These are phyloP conservation scores for Malacosoma neustria DNA, from an alignment of 2,888 invertebrate genomes.

Conservation along the genomic window DNA sequence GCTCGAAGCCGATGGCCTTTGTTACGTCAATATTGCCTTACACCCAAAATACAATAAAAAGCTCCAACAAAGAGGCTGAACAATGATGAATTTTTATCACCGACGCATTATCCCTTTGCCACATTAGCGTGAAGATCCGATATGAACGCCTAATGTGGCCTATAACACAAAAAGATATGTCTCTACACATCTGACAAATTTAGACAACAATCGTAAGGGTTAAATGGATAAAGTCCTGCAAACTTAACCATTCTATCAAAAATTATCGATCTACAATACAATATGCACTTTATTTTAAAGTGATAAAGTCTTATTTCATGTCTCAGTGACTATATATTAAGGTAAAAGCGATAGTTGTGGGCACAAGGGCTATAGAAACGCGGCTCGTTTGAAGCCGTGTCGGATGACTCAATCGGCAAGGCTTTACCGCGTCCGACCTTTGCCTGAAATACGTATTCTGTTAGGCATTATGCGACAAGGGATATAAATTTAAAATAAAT, in stretches of 20 bases:
- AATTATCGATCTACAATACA: background rate
- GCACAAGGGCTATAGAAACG: constrained; percentile 56
- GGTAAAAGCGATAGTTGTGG: constrained; percentile 30
- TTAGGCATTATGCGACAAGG: no score
- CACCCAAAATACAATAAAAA: constrained; percentile 7
- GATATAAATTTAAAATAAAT: no score
- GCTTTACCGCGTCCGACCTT: constrained; percentile 37
- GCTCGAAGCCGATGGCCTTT: background rate
- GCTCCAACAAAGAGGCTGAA: constrained; percentile 11
- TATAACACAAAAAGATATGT: constrained; percentile 31
- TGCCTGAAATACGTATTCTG: constrained; percentile 19
- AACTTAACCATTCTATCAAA: constrained; percentile 14
- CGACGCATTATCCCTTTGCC: constrained; percentile 23
- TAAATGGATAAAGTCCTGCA: constrained; percentile 51
- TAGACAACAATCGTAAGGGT: constrained; percentile 65
- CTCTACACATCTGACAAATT: constrained; percentile 67
- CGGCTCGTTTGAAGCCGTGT: constrained; percentile 64
- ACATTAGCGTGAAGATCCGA: constrained; percentile 45
- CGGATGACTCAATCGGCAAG: constrained; percentile 67
- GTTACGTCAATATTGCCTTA: constrained; percentile 8
- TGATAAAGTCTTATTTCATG: background rate
- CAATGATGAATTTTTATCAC: constrained; percentile 8
- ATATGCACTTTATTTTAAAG: background rate
- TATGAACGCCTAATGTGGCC: constrained; percentile 50
- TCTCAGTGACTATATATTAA: constrained; percentile 3